Percentiles rank a stretch among this genome's conserved stretches.
Evolutionary conservation across 2,888 invertebrate species (phyloP).

Genomic region (Mythimna albipuncta): DNA sequence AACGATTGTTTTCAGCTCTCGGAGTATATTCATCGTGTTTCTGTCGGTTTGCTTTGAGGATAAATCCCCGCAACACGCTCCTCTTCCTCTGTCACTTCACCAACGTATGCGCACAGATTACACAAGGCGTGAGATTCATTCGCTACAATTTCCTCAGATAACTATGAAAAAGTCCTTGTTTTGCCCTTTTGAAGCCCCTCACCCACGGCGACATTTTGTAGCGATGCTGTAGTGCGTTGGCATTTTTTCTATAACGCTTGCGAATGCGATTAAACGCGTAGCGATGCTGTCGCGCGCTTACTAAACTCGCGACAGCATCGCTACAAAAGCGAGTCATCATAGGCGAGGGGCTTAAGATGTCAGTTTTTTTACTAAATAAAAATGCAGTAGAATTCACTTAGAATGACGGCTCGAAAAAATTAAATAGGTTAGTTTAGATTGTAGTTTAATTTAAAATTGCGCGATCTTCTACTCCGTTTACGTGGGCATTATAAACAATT

Average conservation of each 20-base stretch:
- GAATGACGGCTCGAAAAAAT: neutral
- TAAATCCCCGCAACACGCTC: conserved; percentile 97
- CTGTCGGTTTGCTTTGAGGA: conserved; percentile 99
- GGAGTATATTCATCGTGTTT: conserved; percentile 97
- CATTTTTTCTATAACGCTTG: too few species aligned
- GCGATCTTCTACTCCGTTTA: neutral
- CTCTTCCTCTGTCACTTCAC: conserved; percentile 98
- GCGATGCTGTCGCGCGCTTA: too few species aligned
- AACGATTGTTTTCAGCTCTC: conserved; percentile 92
- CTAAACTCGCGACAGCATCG: too few species aligned
- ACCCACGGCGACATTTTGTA: too few species aligned
- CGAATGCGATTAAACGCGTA: too few species aligned
- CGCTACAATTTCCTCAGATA: conserved; percentile 91
- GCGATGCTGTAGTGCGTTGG: too few species aligned
- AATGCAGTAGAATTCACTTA: conserved; percentile 4
- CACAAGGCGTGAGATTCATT: conserved; percentile 94
- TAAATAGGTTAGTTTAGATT: neutral
- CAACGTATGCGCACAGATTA: conserved; percentile 96
- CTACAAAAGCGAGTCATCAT: too few species aligned
- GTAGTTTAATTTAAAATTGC: neutral
- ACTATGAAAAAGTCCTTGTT: neutral
- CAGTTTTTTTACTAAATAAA: neutral
- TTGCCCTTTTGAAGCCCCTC: too few species aligned
- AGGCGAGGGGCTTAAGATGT: neutral
- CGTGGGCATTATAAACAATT: neutral